These are phyloP conservation scores for Paramormyrops kingsleyae DNA, from an alignment of 2,113 vertebrate genomes.

Conservation along the genomic window DNA sequence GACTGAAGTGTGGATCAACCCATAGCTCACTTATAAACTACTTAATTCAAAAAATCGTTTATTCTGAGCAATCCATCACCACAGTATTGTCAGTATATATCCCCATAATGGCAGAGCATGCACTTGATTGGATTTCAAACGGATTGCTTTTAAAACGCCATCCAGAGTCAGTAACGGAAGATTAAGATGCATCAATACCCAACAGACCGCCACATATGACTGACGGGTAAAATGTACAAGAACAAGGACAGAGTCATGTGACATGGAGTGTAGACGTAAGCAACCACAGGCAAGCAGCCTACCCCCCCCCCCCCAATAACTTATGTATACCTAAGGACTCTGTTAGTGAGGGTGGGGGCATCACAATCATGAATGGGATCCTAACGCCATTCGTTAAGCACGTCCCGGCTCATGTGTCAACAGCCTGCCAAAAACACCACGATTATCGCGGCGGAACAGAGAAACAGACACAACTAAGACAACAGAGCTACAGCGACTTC, in stretches of 20 bases:
- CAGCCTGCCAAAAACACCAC: constrained; percentile 37
- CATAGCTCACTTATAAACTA: background rate
- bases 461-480: constrained; percentile 8
- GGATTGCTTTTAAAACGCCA: background rate
- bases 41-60: background rate
- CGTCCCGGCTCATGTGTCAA: constrained; percentile 29
- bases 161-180: background rate
- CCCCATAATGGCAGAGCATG: background rate
- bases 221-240: background rate
- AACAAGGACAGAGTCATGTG: background rate
- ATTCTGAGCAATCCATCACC: background rate
- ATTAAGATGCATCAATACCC: background rate
- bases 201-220: background rate
- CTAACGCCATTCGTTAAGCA: constrained; percentile 21
- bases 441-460: constrained; percentile 28
- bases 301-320: background rate
- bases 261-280: background rate
- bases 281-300: background rate
- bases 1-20: background rate
- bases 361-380: background rate
- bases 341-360: background rate
- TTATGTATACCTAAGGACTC: background rate
- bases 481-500: constrained; percentile 29
- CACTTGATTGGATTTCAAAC: background rate
- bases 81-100: background rate